Percentiles rank a stretch among this genome's conserved stretches.
These are phyloP conservation scores for Anas platyrhynchos DNA, from an alignment of 2,113 vertebrate genomes.

Conservation along the genomic window DNA sequence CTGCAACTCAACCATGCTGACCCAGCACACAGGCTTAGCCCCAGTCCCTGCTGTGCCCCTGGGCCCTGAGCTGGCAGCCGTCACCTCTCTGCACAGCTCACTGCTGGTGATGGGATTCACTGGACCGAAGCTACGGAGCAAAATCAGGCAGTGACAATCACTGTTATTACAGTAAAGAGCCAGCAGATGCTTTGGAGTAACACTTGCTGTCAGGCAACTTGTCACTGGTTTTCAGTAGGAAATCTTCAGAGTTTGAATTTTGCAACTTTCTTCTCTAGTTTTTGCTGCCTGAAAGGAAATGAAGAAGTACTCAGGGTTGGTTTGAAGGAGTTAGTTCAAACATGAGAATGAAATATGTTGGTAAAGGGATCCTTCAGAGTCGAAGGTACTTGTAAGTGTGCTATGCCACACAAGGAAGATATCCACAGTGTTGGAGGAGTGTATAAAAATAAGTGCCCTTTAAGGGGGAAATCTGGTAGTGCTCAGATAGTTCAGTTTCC, in stretches of 20 bases:
- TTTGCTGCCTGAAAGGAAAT: conserved; percentile 66
- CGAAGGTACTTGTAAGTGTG: background rate
- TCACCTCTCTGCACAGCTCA: background rate
- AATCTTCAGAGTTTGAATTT: conserved; percentile 79
- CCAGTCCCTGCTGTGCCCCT: background rate
- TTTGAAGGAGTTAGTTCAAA: background rate
- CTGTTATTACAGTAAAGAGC: background rate
- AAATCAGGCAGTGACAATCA: background rate
- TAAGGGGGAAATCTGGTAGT: background rate
- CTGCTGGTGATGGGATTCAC: background rate
- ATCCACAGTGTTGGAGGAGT: background rate
- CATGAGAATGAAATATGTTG: background rate
- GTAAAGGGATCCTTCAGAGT: background rate
- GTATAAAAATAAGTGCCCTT: background rate
- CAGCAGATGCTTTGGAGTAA: background rate
- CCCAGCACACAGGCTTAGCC: background rate
- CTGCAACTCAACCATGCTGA: background rate
- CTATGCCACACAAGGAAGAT: background rate
- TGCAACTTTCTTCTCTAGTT: conserved; percentile 69
- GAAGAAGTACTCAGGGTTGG: background rate
- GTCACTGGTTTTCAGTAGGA: conserved; percentile 76
- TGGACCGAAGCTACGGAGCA: background rate
- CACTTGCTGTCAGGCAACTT: conserved; percentile 75
- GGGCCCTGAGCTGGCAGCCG: background rate
- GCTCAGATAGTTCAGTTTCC: background rate